Percentiles rank a stretch among this genome's conserved stretches.
phyloP scores from a whole-genome alignment of 1,140 invertebrate species.

The Ips nitidus region DNA sequence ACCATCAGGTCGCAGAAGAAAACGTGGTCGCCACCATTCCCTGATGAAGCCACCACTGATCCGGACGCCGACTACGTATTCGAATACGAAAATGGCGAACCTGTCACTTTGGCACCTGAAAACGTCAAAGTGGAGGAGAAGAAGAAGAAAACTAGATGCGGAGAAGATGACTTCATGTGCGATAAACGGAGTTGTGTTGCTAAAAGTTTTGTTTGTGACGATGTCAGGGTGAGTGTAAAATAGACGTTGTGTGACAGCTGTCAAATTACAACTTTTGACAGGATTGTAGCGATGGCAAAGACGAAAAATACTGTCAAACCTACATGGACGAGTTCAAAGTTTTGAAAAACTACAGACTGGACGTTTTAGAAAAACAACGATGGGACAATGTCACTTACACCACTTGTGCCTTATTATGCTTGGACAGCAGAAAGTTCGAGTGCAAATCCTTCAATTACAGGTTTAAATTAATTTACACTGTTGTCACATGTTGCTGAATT shows the following conservation, averaged over 20 bases:
- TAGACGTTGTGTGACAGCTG: not conserved
- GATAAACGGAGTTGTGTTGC: constrained; percentile 63
- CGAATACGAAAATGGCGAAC: constrained; percentile 43
- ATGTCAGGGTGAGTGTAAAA: constrained; percentile 51
- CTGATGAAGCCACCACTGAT: constrained; percentile 38
- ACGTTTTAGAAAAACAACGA: constrained; percentile 58
- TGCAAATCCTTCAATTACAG: constrained; percentile 66
- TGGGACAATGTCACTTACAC: constrained; percentile 60
- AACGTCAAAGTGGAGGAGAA: constrained; percentile 31
- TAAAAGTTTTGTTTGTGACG: constrained; percentile 68
- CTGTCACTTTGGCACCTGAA: constrained; percentile 37
- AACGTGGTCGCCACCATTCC: constrained; percentile 46
- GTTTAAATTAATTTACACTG: constrained; percentile 49
- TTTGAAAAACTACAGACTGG: constrained; percentile 51
- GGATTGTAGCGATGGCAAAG: constrained; percentile 66
- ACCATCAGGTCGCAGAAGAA: constrained; percentile 24
- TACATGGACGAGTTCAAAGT: constrained; percentile 47
- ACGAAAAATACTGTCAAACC: constrained; percentile 57
- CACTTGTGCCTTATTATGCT: constrained; percentile 63
- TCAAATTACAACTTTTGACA: constrained; percentile 17
- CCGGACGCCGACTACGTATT: constrained; percentile 59
- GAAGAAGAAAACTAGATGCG: constrained; percentile 31
- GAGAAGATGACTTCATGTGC: constrained; percentile 44
- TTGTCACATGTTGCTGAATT: not conserved
- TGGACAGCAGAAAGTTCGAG: constrained; percentile 58